Conservation (phyloP, 2,888 invertebrate genomes). For the Apodemia mormo region DNA sequence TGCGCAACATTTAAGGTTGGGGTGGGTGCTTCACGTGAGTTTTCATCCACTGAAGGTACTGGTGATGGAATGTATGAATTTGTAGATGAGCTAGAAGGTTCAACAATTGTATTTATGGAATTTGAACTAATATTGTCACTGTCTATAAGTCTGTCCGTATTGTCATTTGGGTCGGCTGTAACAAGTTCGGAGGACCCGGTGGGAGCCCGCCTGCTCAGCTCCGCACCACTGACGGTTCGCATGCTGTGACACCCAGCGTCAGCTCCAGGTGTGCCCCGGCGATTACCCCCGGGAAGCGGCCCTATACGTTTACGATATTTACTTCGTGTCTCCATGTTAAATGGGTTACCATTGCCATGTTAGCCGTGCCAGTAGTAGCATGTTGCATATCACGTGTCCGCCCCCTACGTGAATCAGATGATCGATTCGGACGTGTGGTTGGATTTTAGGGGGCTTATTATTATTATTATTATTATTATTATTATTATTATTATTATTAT, state of each 20-base stretch:
- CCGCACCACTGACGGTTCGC: slow-evolving; percentile 15
- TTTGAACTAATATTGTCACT: background rate
- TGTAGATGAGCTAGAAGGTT: background rate
- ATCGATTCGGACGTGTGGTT: slow-evolving; percentile 24
- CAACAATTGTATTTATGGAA: background rate
- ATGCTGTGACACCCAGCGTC: slow-evolving; percentile 15
- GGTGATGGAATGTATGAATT: background rate
- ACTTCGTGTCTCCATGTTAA: slow-evolving; percentile 6
- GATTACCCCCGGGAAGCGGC: slow-evolving; percentile 5
- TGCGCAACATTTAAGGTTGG: slow-evolving; percentile 11
- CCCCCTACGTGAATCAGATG: slow-evolving; percentile 26
- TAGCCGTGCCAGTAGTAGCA: slow-evolving; percentile 23
- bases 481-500: no score
- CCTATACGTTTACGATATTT: slow-evolving; percentile 9
- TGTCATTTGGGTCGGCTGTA: slow-evolving; percentile 19
- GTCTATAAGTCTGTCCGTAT: background rate
- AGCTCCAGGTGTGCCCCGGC: slow-evolving; percentile 13
- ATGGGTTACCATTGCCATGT: slow-evolving; percentile 27
- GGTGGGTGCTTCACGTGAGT: background rate
- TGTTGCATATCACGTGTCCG: slow-evolving; percentile 23
- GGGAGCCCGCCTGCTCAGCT: slow-evolving; percentile 18
- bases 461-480: slow-evolving; percentile 22
- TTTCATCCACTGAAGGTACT: background rate
- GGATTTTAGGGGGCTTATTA: slow-evolving; percentile 21
- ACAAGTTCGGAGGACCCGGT: background rate